phyloP scores from a whole-genome alignment of 2,113 vertebrate genomes.

The Gobiocypris rarus region DNA sequence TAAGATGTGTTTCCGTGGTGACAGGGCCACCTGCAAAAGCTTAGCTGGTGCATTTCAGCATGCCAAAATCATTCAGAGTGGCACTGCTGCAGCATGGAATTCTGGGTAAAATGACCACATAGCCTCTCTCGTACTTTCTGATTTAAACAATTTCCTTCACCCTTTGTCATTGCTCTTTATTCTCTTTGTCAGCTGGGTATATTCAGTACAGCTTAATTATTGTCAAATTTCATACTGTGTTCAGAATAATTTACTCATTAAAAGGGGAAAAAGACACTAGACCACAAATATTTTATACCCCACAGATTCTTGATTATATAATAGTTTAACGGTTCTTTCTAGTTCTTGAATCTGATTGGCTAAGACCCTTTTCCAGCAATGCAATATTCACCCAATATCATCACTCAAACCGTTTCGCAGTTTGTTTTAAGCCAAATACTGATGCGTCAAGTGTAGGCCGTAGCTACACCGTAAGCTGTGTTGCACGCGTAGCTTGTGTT shows the following conservation, averaged over 20 bases:
- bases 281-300: too few species aligned
- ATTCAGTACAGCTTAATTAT: neutral
- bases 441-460: too few species aligned
- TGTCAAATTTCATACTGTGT: neutral
- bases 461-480: too few species aligned
- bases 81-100: neutral
- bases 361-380: too few species aligned
- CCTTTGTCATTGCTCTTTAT: neutral
- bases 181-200: neutral
- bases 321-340: too few species aligned
- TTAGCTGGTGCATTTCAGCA: constrained; percentile 74
- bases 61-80: constrained; percentile 59
- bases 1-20: constrained; percentile 84
- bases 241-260: neutral
- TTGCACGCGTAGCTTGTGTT: too few species aligned
- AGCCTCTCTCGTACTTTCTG: neutral
- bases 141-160: neutral
- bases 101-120: constrained; percentile 17
- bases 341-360: too few species aligned
- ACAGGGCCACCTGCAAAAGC: constrained; percentile 89
- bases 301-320: too few species aligned
- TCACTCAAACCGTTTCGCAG: too few species aligned
- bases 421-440: too few species aligned
- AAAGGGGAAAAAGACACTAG: too few species aligned
- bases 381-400: too few species aligned